Base-by-base conservation (phyloP, 2,113 vertebrate genomes). In the Chaenocephalus aceratus region DNA sequence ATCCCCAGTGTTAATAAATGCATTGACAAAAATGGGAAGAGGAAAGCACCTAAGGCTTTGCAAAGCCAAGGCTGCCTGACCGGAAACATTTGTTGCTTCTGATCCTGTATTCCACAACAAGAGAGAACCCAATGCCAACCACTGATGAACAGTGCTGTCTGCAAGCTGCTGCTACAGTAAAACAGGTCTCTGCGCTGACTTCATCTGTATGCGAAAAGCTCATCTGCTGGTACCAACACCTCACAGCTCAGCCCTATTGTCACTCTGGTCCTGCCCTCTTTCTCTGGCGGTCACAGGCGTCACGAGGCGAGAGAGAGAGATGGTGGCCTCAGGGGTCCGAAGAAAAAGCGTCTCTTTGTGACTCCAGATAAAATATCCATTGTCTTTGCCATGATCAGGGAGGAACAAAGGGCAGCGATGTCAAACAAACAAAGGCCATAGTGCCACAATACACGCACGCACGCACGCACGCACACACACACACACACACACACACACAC, bases 61-160 rank as follows among this genome's bases (percentile, higher is more conserved):
- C 95, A 95, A 91, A 96, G 92, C 95, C 95, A 96, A 90, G 95
- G 95, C 91, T 95, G 94, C 87, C 90, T 95, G 92, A 95, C 93
- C 79, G 94, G 94, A 92, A 96, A 95, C 95, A 96, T 96, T 88
- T 94, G 92, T 82, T 74, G 91, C 86, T 80, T 89, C 81, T 83
- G 91, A 90, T 91, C 85, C 85, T 70, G 83, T 87, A 79, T 78
- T 88, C 92, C 90, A 49, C 90, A 79, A 92, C 66, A 80, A 92
- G 79, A 86, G 85, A 85, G 79, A 64, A 87, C 80, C 88, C 85
- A 75, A 51, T 79, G 83, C 77, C 85, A 86, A 77, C 64, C 83
- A 67, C 81, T 76, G 77, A 69, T 79, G 81, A 65, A 73, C 75
- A 68, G 70, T 64, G 54, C 75, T 84, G 80, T 65, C 92, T 86